phyloP scores from a whole-genome alignment of 1,140 invertebrate genomes.

The Bombus pascuorum region DNA sequence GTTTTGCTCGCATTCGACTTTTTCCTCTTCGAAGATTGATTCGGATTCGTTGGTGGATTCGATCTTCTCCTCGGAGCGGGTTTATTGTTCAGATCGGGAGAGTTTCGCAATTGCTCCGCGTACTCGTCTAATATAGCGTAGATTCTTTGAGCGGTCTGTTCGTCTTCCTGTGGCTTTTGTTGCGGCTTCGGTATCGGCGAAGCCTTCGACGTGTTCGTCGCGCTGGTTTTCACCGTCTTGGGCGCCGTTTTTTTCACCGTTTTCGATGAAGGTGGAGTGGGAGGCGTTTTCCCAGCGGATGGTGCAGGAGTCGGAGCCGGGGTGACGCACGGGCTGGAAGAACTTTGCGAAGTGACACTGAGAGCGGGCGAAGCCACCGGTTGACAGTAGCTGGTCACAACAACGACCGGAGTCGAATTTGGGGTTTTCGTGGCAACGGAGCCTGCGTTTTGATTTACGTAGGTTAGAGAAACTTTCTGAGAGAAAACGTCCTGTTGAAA shows the following conservation, averaged over 20 bases:
- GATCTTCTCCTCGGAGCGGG: conserved; percentile 89
- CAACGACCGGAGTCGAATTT: conserved; percentile 84
- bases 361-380: conserved; percentile 84
- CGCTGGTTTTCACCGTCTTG: conserved; percentile 83
- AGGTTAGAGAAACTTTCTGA: conserved; percentile 80
- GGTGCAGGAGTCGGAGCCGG: conserved; percentile 81
- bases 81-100: conserved; percentile 91
- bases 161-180: conserved; percentile 91
- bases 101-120: conserved; percentile 90
- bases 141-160: conserved; percentile 91
- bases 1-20: conserved; percentile 86
- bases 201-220: conserved; percentile 85
- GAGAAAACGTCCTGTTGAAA: conserved; percentile 78
- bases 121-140: conserved; percentile 92
- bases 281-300: conserved; percentile 75
- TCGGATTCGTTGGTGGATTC: conserved; percentile 89
- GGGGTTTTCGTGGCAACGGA: conserved; percentile 77
- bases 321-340: conserved; percentile 85
- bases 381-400: conserved; percentile 85
- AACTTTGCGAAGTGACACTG: conserved; percentile 85
- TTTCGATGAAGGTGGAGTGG: conserved; percentile 80
- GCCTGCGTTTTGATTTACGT: conserved; percentile 79
- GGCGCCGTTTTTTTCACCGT: conserved; percentile 83
- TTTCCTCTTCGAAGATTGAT: conserved; percentile 88
- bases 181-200: conserved; percentile 87